Evolutionary conservation across 1,140 invertebrate genomes (phyloP).

Genomic region (Magallana angulata): DNA sequence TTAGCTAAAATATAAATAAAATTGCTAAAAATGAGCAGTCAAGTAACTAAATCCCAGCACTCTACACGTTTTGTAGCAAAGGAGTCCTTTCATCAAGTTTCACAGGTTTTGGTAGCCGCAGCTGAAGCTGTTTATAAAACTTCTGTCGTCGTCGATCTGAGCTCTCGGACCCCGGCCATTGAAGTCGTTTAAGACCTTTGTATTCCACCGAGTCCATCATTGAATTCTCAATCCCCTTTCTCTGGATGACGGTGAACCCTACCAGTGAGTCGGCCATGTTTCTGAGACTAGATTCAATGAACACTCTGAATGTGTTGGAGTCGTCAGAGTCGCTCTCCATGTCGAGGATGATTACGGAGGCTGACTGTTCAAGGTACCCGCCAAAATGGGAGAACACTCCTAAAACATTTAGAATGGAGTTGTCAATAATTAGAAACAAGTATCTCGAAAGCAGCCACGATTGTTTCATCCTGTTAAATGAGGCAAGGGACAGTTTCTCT

Average conservation of each 20-base stretch:
- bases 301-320: background rate
- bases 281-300: conserved; percentile 1
- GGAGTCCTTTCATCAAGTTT: too few species aligned
- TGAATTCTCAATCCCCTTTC: background rate
- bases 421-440: too few species aligned
- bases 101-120: background rate
- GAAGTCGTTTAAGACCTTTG: background rate
- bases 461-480: too few species aligned
- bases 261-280: background rate
- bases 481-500: too few species aligned
- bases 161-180: background rate
- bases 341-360: background rate
- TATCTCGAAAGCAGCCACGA: too few species aligned
- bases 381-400: conserved; percentile 20
- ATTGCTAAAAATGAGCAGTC: too few species aligned
- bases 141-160: background rate
- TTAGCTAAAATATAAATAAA: too few species aligned
- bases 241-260: background rate
- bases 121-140: conserved; percentile 11
- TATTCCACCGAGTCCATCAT: conserved; percentile 3
- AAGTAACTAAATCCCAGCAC: too few species aligned
- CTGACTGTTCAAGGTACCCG: background rate
- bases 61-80: too few species aligned
- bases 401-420: background rate
- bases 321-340: background rate